Evolutionary conservation across 2,113 vertebrate species (phyloP).

Genomic region (Mastomys natalensis): DNA sequence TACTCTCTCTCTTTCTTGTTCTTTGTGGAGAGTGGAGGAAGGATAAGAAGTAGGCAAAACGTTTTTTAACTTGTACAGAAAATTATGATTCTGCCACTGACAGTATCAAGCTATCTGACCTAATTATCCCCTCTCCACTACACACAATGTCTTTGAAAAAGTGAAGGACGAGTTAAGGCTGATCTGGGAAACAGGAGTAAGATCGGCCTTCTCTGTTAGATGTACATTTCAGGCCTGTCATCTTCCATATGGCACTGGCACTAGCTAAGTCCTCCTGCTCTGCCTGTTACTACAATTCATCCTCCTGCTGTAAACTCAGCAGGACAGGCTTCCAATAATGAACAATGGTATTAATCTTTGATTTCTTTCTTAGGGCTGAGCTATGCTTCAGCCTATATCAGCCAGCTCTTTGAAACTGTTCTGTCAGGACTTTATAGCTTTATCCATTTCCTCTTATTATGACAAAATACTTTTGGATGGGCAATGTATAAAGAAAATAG

Average conservation of each 20-base stretch:
- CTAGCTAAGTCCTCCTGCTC: background rate
- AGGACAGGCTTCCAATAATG: background rate
- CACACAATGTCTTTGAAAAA: background rate
- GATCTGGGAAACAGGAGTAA: background rate
- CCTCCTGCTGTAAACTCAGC: background rate
- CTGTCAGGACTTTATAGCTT: too few relatives aligned
- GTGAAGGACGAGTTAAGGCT: background rate
- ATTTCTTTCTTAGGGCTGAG: background rate
- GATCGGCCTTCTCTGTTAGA: background rate
- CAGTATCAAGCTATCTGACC: background rate
- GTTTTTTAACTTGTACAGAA: background rate
- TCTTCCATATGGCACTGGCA: rapidly evolving
- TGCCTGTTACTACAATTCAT: background rate
- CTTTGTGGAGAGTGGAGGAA: background rate
- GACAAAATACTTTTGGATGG: background rate
- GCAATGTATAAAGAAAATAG: background rate
- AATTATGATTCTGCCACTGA: background rate
- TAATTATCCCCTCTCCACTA: background rate
- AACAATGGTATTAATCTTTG: background rate
- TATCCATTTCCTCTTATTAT: background rate
- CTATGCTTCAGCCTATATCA: rapidly evolving
- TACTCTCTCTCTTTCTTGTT: background rate
- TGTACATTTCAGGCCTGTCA: background rate
- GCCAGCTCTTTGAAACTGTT: background rate
- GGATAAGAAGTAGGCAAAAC: background rate